These are phyloP conservation scores for Mylabris phalerata DNA, from an alignment of 1,140 invertebrate genomes.

Conservation along the genomic window DNA sequence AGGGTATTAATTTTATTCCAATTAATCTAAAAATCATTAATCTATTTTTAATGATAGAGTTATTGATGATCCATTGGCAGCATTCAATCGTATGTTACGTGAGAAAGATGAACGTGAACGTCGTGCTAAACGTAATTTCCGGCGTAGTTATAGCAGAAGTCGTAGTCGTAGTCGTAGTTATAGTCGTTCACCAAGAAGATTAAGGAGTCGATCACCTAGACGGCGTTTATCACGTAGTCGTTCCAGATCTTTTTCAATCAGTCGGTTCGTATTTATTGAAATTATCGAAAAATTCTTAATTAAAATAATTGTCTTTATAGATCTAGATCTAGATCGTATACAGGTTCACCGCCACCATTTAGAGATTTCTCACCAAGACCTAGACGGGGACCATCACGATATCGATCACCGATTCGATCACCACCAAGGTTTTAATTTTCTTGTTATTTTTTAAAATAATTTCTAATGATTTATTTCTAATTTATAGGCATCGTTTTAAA, in stretches of 20 bases:
- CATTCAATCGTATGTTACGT: constrained; percentile 74
- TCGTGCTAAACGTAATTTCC: constrained; percentile 51
- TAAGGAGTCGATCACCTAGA: constrained; percentile 35
- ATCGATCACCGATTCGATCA: constrained; percentile 47
- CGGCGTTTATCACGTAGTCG: constrained; percentile 42
- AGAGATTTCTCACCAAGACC: constrained; percentile 28
- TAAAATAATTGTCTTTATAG: constrained; percentile 24
- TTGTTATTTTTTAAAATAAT: neutral
- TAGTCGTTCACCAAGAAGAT: constrained; percentile 43
- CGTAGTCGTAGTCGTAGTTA: constrained; percentile 45
- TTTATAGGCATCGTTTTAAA: constrained; percentile 27
- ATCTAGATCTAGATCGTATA: constrained; percentile 39
- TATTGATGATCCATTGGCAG: constrained; percentile 76
- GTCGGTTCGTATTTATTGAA: constrained; percentile 42
- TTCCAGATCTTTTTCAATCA: constrained; percentile 44
- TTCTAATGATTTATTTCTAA: neutral
- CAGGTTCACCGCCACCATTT: constrained; percentile 15
- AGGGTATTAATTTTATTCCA: constrained; percentile 27
- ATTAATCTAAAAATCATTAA: neutral
- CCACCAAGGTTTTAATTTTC: constrained; percentile 42
- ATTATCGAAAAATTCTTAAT: neutral
- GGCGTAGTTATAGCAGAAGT: constrained; percentile 42
- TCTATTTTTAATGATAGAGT: constrained; percentile 44
- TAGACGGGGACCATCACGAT: constrained; percentile 40
- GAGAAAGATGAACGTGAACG: constrained; percentile 72